These are phyloP conservation scores for Melanerpes aurifrons DNA, from an alignment of 2,113 vertebrate species.

Conservation along the genomic window DNA sequence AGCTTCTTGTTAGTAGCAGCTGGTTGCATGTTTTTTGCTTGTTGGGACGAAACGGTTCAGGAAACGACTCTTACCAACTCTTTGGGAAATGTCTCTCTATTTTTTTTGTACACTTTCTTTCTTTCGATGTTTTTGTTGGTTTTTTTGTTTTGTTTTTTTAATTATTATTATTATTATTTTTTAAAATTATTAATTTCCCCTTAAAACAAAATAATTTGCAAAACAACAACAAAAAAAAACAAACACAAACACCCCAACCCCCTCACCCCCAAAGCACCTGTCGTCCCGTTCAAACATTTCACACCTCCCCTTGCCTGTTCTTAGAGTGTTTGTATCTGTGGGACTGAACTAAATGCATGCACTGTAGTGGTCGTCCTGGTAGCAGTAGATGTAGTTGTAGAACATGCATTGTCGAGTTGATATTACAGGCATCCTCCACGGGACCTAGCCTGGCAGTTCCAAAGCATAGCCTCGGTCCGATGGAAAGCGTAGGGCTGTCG, in stretches of 20 bases:
- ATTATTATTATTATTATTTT: no score
- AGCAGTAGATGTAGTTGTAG: slow-evolving; percentile 83
- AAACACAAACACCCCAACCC: no score
- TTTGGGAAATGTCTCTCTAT: slow-evolving; percentile 80
- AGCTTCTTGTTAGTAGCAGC: slow-evolving; percentile 85
- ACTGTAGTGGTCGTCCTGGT: slow-evolving; percentile 80
- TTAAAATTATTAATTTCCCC: slow-evolving; percentile 67
- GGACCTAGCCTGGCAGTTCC: slow-evolving; percentile 56
- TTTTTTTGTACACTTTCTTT: slow-evolving; percentile 73
- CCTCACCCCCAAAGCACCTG: slow-evolving; percentile 68
- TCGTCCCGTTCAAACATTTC: slow-evolving; percentile 83
- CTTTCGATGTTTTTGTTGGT: slow-evolving; percentile 60
- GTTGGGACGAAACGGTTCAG: slow-evolving; percentile 83
- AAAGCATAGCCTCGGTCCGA: slow-evolving; percentile 66
- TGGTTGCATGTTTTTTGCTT: slow-evolving; percentile 90
- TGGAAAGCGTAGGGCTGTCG: slow-evolving; percentile 63
- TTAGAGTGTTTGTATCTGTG: slow-evolving; percentile 86
- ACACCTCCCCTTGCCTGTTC: slow-evolving; percentile 85
- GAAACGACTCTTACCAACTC: slow-evolving; percentile 82
- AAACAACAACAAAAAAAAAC: background rate
- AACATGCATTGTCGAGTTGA: slow-evolving; percentile 85
- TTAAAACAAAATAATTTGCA: slow-evolving; percentile 71
- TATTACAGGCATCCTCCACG: slow-evolving; percentile 73
- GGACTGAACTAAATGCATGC: slow-evolving; percentile 86
- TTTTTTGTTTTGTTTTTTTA: slow-evolving; percentile 19